These are phyloP conservation scores for Sceliomorpha sp. DNA, from an alignment of 2,888 invertebrate genomes.

Conservation along the genomic window DNA sequence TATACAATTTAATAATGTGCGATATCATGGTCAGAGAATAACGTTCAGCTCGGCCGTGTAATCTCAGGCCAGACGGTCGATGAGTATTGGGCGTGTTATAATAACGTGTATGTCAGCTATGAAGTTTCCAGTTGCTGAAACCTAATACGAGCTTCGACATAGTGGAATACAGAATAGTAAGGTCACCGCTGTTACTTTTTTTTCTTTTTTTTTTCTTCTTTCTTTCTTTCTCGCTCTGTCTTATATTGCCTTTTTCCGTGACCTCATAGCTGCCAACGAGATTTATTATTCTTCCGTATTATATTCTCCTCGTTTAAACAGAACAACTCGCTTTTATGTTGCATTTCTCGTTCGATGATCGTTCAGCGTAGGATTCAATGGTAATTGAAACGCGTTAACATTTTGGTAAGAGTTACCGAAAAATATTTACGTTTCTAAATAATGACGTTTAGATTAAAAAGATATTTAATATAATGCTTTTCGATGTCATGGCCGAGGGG, in stretches of 20 bases:
- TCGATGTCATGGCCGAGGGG: too few relatives aligned
- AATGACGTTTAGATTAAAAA: too few relatives aligned
- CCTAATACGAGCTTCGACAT: conserved; percentile 45
- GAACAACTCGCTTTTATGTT: conserved; percentile 2
- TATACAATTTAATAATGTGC: conserved; percentile 52
- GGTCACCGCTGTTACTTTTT: conserved; percentile 26
- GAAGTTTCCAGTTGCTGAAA: conserved; percentile 48
- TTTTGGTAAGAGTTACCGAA: too few relatives aligned
- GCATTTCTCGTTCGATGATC: background rate
- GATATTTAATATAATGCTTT: background rate
- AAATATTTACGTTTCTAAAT: too few relatives aligned
- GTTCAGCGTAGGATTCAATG: background rate
- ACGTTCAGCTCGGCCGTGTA: conserved; percentile 25
- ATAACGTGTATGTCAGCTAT: conserved; percentile 47
- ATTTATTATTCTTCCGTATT: conserved; percentile 27
- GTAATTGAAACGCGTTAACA: too few relatives aligned
- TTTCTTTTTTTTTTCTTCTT: background rate
- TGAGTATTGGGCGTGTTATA: conserved; percentile 56
- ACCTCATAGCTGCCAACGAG: conserved; percentile 18
- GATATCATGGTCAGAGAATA: conserved; percentile 53
- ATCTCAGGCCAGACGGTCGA: conserved; percentile 48
- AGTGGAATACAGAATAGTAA: conserved; percentile 25
- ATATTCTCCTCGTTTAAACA: conserved; percentile 5
- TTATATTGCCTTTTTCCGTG: conserved; percentile 13
- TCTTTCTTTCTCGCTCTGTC: background rate